A percentile compares a stretch with the other conserved stretches of the same genome.
Conservation (phyloP, 1,140 invertebrate genomes). For the Pseudoatta argentina region DNA sequence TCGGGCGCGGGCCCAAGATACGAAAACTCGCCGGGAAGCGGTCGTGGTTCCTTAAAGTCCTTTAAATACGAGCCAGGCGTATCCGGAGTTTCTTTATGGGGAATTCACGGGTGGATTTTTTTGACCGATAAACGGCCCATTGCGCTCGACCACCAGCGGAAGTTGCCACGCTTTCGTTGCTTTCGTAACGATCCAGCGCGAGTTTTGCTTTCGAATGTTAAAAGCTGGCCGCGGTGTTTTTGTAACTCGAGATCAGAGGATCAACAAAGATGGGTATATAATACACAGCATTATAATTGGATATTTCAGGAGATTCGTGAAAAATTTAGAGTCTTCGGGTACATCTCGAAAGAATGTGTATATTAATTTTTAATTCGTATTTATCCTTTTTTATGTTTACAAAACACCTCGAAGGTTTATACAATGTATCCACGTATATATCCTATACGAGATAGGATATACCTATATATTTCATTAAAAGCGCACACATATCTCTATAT, state of each 20-base stretch:
- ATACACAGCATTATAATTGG: conserved; percentile 13
- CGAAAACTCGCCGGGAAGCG: conserved; percentile 73
- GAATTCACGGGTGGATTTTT: conserved; percentile 42
- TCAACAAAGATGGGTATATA: not conserved
- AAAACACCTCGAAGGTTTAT: not conserved
- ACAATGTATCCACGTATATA: not conserved
- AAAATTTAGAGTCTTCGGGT: not conserved
- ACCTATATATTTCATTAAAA: not conserved
- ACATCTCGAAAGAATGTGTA: not conserved
- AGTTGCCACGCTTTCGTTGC: conserved; percentile 35
- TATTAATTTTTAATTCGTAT: not conserved
- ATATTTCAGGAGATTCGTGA: conserved; percentile 24
- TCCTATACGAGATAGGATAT: not conserved
- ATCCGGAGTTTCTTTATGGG: conserved; percentile 72
- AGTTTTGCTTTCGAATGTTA: not conserved
- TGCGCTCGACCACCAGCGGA: conserved; percentile 13
- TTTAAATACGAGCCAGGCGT: conserved; percentile 78
- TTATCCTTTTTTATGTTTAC: not conserved
- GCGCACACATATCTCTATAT: not conserved
- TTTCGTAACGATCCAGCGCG: conserved; percentile 29
- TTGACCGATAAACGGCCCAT: conserved; percentile 62
- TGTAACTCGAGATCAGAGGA: not conserved
- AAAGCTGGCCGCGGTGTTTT: conserved; percentile 8
- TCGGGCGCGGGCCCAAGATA: conserved; percentile 59
- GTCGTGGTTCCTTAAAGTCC: conserved; percentile 75